These are phyloP conservation scores for Psix sp. DNA, from an alignment of 1,140 invertebrate genomes.

Conservation along the genomic window DNA sequence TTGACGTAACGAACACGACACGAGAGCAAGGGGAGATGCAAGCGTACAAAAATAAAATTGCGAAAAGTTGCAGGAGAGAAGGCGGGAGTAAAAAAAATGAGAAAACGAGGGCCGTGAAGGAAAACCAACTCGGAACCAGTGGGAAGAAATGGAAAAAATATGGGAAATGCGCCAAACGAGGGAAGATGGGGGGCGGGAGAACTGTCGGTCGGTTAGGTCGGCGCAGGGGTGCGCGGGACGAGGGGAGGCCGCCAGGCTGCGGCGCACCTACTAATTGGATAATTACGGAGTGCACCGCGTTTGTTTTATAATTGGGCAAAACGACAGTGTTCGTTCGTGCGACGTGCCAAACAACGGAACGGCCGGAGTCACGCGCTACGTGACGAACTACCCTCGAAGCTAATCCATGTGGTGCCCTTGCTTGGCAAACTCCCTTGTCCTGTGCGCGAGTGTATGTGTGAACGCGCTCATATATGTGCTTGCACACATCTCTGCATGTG, in stretches of 20 bases:
- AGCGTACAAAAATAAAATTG: conserved; percentile 17
- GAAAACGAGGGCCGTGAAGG: conserved; percentile 8
- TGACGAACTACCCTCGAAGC: conserved; percentile 75
- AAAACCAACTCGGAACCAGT: conserved; percentile 24
- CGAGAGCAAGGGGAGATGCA: conserved; percentile 7
- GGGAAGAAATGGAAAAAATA: conserved; percentile 31
- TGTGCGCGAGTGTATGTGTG: conserved; percentile 7
- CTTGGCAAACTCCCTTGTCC: conserved; percentile 42
- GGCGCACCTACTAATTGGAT: conserved; percentile 76
- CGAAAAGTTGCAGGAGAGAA: conserved; percentile 5
- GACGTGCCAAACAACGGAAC: conserved; percentile 77
- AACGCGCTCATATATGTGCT: conserved; percentile 5
- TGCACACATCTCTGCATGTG: neutral
- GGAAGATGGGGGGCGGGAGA: conserved; percentile 16
- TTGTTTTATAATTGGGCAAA: conserved; percentile 78
- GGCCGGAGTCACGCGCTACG: conserved; percentile 75
- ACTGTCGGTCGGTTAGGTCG: conserved; percentile 31
- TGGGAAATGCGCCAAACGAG: conserved; percentile 18
- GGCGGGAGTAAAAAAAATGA: conserved; percentile 8
- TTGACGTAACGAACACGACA: conserved; percentile 17
- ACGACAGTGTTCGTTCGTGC: conserved; percentile 62
- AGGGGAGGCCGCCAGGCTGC: conserved; percentile 13
- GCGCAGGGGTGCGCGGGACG: conserved; percentile 4
- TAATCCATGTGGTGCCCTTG: conserved; percentile 66
- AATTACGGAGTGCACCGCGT: conserved; percentile 75